These are phyloP conservation scores for Seira sanloemensis DNA, from an alignment of 2,888 invertebrate species.

Conservation along the genomic window DNA sequence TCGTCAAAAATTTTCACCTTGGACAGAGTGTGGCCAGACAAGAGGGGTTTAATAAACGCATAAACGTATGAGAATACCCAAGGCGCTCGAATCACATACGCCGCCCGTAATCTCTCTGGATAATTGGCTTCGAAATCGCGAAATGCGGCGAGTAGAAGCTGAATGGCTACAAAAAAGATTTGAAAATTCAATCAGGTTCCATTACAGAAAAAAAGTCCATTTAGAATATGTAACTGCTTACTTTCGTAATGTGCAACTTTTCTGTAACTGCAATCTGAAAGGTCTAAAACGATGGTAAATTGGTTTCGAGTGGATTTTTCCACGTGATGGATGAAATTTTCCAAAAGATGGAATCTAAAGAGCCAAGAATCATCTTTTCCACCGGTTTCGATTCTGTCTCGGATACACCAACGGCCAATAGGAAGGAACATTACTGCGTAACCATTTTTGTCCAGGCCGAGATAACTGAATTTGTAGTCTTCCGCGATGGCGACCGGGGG, in stretches of 20 bases:
- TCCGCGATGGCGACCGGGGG: conserved; percentile 43
- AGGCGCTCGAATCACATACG: conserved; percentile 62
- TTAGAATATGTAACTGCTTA: too few relatives aligned
- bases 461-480: conserved; percentile 52
- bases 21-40: conserved; percentile 58
- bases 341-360: conserved; percentile 54
- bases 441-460: conserved; percentile 60
- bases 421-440: conserved; percentile 62
- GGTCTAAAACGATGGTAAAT: conserved; percentile 56
- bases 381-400: conserved; percentile 49
- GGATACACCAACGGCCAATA: conserved; percentile 55
- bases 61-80: conserved; percentile 67
- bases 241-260: conserved; percentile 59
- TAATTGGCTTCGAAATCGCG: conserved; percentile 64
- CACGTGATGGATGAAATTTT: conserved; percentile 48
- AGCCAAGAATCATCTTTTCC: conserved; percentile 47
- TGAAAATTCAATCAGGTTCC: too few relatives aligned
- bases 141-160: conserved; percentile 51
- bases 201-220: too few relatives aligned
- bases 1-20: conserved; percentile 66
- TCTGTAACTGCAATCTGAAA: conserved; percentile 53
- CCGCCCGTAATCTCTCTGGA: conserved; percentile 59
- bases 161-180: too few relatives aligned
- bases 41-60: conserved; percentile 57
- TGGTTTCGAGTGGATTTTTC: conserved; percentile 32